Percentiles rank a stretch among this genome's conserved stretches.
These are phyloP conservation scores for Alcedo quadribrachys DNA, from an alignment of 2,797 vertebrate genomes.

Conservation along the genomic window DNA sequence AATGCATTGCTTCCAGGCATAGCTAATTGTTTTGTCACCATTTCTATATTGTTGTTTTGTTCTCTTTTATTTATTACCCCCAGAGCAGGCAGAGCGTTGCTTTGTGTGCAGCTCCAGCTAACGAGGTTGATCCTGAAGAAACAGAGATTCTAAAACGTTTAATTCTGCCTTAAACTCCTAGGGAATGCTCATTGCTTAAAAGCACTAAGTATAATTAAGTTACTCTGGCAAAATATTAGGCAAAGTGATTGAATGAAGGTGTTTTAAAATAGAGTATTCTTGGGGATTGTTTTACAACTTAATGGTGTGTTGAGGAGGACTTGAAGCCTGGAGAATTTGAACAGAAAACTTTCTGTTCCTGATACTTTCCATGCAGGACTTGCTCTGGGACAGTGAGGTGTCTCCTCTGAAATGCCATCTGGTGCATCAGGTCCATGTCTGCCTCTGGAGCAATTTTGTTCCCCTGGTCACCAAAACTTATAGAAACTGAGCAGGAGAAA, in stretches of 20 bases:
- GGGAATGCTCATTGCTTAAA: background rate
- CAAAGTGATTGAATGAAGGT: background rate
- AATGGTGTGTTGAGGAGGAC: background rate
- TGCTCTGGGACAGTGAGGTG: background rate
- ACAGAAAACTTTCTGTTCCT: background rate
- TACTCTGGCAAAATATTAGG: background rate
- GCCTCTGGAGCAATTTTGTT: background rate
- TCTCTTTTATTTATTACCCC: background rate
- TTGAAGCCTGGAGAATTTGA: background rate
- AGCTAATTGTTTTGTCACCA: background rate
- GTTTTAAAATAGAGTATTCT: background rate
- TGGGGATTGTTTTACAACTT: background rate
- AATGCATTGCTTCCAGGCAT: background rate
- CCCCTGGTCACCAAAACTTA: background rate
- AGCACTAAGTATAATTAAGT: background rate
- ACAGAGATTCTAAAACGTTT: background rate
- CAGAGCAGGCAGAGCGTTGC: background rate
- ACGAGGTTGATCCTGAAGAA: background rate
- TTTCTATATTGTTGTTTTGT: background rate
- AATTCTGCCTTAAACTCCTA: background rate
- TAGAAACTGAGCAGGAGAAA: background rate
- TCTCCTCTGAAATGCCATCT: background rate
- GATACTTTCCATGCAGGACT: background rate
- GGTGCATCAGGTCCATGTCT: background rate
- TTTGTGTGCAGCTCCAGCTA: background rate